Evolutionary conservation across 1,140 invertebrate species (phyloP).

Genomic region (Papilio helenus): DNA sequence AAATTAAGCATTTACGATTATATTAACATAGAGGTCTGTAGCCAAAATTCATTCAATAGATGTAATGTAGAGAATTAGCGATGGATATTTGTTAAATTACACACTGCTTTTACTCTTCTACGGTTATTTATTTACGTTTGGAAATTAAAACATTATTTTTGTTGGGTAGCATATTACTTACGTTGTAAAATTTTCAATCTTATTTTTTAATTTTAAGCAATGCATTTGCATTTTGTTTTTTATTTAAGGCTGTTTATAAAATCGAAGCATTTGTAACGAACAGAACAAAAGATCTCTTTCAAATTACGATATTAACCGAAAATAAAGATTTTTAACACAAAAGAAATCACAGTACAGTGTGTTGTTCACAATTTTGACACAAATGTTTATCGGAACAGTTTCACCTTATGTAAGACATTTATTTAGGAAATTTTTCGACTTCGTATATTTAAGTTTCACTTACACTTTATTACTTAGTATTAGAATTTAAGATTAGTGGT

Average conservation of each 20-base stretch:
- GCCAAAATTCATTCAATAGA: slow-evolving; percentile 12
- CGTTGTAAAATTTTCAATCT: neutral
- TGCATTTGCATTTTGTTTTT: neutral
- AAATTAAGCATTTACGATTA: slow-evolving; percentile 21
- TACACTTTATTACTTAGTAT: slow-evolving; percentile 16
- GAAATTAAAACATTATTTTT: neutral
- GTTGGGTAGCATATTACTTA: neutral
- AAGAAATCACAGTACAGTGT: neutral
- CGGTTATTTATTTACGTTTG: too few relatives aligned
- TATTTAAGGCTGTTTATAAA: neutral
- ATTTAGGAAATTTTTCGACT: neutral
- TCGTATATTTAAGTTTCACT: neutral
- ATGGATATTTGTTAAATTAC: neutral
- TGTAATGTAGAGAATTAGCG: neutral
- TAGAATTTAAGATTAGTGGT: slow-evolving; percentile 6
- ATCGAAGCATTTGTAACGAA: slow-evolving; percentile 1
- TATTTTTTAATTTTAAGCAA: neutral
- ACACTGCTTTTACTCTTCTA: neutral
- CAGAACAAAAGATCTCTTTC: neutral
- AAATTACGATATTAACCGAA: neutral
- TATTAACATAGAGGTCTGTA: neutral
- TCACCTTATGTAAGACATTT: neutral
- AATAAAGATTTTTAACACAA: neutral
- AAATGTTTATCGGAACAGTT: neutral
- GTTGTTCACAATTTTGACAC: neutral